Evolutionary conservation across 2,113 vertebrate species (phyloP), one percentile per base, ranked within the genome.

Genomic region (Acrocephalus kingi): DNA sequence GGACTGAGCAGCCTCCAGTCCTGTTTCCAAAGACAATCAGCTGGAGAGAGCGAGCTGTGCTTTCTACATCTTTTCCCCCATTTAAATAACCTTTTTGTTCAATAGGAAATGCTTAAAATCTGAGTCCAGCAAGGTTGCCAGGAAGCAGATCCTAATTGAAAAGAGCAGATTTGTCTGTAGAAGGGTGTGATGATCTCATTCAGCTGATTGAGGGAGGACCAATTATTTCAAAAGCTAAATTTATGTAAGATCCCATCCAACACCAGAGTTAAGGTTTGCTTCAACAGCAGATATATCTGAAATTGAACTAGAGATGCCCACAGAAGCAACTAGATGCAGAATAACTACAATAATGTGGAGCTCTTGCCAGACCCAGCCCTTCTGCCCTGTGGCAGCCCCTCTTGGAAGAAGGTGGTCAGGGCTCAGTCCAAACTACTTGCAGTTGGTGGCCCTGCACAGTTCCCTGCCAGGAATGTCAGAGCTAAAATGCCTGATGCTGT

Each of bases 11-110:
- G 87, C 77, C 19, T 94, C 33, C 49, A 81, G 69, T 80, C 84
- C 87, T 86, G 69, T 91, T 97, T 94, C 83, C 83, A 94, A 87
- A 96, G 93, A 92, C 96, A 97, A 89, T 93, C 69, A 67, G 80
- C 75, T 83, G 52, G 31, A 86, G 64, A 90, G 56, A 68, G 74
- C 0, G 27, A 62, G 73, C 91, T 91, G 85, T 89, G 76, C 87
- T 84, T 89, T 90, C 91, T 78, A 79, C 75, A 10, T 61, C 61
- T 67, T 51, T 43, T n/a, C 18, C 6, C 4, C 51, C 45, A 52
- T 84, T 95, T 87, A 93, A 97, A 96, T 95, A 89, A 87, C 80
- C 86, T 48, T 24, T 90, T 84, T 93, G 75, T 89, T 96, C 87
- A 72, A 45, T 87, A 69, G 48, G 39, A 84, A 79, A n/a, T 66